Evolutionary conservation across 2,797 vertebrate species (phyloP), one percentile per base, ranked within the genome.

Genomic region (Micrastur ruficollis): DNA sequence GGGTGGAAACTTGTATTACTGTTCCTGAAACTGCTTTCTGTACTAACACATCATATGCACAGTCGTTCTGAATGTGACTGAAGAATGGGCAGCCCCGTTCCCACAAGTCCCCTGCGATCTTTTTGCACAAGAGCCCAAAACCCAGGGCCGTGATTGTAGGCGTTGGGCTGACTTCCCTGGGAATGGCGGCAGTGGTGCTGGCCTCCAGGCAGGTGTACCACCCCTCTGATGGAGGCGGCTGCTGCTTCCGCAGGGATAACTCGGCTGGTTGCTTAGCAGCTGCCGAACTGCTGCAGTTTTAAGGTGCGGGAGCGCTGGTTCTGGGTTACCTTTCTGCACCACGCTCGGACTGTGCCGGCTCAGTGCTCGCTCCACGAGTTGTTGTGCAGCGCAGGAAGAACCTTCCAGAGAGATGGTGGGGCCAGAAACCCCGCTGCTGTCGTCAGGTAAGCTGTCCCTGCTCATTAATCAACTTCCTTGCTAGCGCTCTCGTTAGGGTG

Each of bases 191-290:
- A 11, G 34, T 10, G 25, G 42, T 52, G 58, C 14, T 81, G 61
- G 40, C 14, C 74, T 26, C 44, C n/a, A 12, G 25, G 15, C 46
- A 3, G 2, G 20, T 11, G 22, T 80, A 34, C 5, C 83, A 56
- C 58, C 46, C n/a, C 14, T 55, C 7, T 52, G 2, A 31, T 12
- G 83, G 63, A 92, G 82, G 61, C 12, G 88, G 70, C 75, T 16
- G 44, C 81, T 49, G 70, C 65, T 80, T n/a, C 76, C 2, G 9
- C 80, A 25, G 80, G 89, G 55, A 76, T 2, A 16, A 58, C 87
- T 88, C 52, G 8, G 91, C 89, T 68, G 95, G 86, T 96, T 90
- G 84, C 96, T 92, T 95, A 92, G 93, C 95, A 87, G 94, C 95
- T 93, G 79, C 14, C 1, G 32, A 68, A 2, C 42, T 34, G 90